Conservation (phyloP, 1,140 invertebrate species). For the Gryon sp. region DNA sequence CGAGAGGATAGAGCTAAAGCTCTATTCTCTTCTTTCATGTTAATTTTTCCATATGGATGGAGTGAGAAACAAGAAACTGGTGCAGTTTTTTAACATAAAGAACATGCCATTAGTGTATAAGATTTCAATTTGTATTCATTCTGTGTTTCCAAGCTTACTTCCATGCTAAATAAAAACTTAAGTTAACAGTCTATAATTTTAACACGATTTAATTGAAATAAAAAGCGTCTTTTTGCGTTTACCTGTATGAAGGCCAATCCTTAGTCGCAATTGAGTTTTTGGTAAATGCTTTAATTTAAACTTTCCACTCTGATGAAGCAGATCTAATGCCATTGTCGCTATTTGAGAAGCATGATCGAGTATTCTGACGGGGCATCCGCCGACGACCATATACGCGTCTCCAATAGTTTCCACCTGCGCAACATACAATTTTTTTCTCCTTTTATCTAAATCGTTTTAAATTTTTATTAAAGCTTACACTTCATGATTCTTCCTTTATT, state of each 20-base stretch:
- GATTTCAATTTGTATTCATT: no score
- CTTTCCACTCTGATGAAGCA: slow-evolving; percentile 90
- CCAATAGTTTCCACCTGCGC: slow-evolving; percentile 95
- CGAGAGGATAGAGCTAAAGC: no score
- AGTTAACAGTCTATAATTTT: no score
- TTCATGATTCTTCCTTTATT: background rate
- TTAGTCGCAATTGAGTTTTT: slow-evolving; percentile 86
- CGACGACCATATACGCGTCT: slow-evolving; percentile 97
- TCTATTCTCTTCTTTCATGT: no score
- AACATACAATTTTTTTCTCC: slow-evolving; percentile 13
- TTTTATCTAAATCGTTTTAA: background rate
- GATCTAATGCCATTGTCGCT: slow-evolving; percentile 93
- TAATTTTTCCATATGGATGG: no score
- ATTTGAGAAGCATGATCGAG: slow-evolving; percentile 90
- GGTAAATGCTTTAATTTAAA: slow-evolving; percentile 93
- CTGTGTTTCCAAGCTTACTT: no score
- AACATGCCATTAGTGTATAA: no score
- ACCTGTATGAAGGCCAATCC: slow-evolving; percentile 91
- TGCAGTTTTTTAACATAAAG: no score
- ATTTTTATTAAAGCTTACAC: background rate
- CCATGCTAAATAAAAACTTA: no score
- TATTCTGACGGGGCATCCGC: slow-evolving; percentile 90
- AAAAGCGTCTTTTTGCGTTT: no score
- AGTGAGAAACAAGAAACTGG: no score
- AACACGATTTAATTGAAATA: slow-evolving; percentile 17